phyloP scores from a whole-genome alignment of 2,113 vertebrate species.

The Oncorhynchus kisutch region DNA sequence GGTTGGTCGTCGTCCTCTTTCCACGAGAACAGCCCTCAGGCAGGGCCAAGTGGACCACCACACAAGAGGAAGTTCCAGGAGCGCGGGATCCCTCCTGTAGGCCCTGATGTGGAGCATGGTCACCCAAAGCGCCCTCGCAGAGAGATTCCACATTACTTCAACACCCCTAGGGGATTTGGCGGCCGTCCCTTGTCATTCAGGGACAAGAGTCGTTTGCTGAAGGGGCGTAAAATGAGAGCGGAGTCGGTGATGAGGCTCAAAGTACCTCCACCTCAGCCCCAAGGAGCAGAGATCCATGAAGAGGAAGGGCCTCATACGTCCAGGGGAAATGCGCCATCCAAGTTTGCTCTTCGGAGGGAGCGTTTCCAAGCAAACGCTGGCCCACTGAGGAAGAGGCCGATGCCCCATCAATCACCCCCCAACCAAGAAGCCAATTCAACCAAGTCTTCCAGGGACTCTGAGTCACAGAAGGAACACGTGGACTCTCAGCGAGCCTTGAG shows the following conservation, averaged over 20 bases:
- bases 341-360: slow-evolving; percentile 59
- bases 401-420: slow-evolving; percentile 54
- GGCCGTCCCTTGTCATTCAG: slow-evolving; percentile 66
- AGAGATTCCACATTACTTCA: slow-evolving; percentile 64
- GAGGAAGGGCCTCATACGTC: slow-evolving; percentile 11
- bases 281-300: slow-evolving; percentile 18
- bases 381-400: slow-evolving; percentile 52
- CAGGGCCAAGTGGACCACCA: slow-evolving; percentile 54
- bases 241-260: slow-evolving; percentile 65
- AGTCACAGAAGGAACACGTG: slow-evolving; percentile 72
- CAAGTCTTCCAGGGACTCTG: slow-evolving; percentile 62
- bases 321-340: slow-evolving; percentile 34
- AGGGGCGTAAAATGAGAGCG: slow-evolving; percentile 59
- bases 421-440: slow-evolving; percentile 46
- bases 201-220: slow-evolving; percentile 69
- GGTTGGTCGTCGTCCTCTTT: slow-evolving; percentile 68
- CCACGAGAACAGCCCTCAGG: slow-evolving; percentile 58
- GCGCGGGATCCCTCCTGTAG: slow-evolving; percentile 54
- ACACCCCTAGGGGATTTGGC: slow-evolving; percentile 65
- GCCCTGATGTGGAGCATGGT: slow-evolving; percentile 46
- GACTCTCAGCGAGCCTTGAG: slow-evolving; percentile 71
- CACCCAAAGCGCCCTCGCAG: slow-evolving; percentile 61
- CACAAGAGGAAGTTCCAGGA: slow-evolving; percentile 69
- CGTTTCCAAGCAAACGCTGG: slow-evolving; percentile 60
- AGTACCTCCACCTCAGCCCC: slow-evolving; percentile 36